Evolutionary conservation across 2,888 invertebrate species (phyloP), one percentile per base, ranked within the genome.

Genomic region (Xiphydria camelus): DNA sequence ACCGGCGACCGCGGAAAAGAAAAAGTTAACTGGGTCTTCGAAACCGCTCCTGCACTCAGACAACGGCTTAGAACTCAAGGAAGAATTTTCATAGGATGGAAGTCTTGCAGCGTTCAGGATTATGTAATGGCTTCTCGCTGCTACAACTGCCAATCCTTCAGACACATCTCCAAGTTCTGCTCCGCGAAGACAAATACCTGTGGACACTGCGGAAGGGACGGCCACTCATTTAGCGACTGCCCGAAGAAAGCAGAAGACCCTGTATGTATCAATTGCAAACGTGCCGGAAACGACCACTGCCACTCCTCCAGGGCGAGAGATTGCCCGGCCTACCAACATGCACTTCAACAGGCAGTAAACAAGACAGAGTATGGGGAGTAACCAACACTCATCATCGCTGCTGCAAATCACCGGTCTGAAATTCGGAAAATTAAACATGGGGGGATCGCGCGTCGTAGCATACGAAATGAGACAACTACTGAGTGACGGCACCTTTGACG

Each of bases 141-240:
- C 22, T 49, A 17, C 33, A 23, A 31, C 21, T 49, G 46, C 15
- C 42, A 49, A 9, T 17, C 15, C 9, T 35, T 17, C 15, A 35
- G 42, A 1, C 49, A 49, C 26, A 23, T 23, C 6, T 6, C 22
- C 25, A 4, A 25, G 20, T 6, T 31, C 32, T 31, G 22, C n/a
- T 26, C 12, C 37, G 37, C 9, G 35, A 22, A 18, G 15, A 18
- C 4, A 23, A 29, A 2, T 23, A 17, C 26, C 7, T 49, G 45
- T 42, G 7, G 21, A 1, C 46, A 46, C 18, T 46, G 49, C 18
- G 19, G 32, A 6, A 12, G 12, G 12, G 32, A 10, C 6, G 32
- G 32, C 7, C 32, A 31, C 12, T 6, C 6, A 9, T 6, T 6
- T 6, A 31, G 12, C 6, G 32, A 31, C 12, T 31, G 32, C 12